Evolutionary conservation across 2,888 invertebrate genomes (phyloP), one percentile per base, ranked within the genome.

Genomic region (Hirtodrosophila histrioides): DNA sequence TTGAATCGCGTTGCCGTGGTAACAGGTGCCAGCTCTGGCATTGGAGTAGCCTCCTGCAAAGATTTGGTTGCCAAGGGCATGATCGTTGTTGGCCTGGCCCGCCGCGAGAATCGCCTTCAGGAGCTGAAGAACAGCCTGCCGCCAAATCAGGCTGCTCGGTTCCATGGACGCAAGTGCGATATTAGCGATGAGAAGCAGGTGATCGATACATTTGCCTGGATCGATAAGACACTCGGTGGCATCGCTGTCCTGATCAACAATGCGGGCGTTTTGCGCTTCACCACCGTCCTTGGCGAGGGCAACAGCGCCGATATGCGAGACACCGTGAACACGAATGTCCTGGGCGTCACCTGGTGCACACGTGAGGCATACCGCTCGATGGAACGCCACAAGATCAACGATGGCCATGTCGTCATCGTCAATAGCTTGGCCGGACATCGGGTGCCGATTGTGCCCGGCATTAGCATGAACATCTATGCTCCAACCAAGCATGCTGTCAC

Each of bases 21-120:
- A 50, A 94, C 94, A 0, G 94, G 94, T 4, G 94, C 94, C 17
- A 94, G 94, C 80, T 91, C 93, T 0, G 94, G 94, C 6, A 94
- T 94, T 60, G 94, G 93, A 10, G 92, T 92, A 0, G 92, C 92
- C 4, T 89, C 92, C 41, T 90, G 89, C 10, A 86, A 86, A 39
- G 89, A 91, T 57, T 81, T 94, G 39, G 92, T 92, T 6, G 86
- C 90, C 58, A 88, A 91, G 55, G 94, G 94, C 3, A 78, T 94
- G 80, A 90, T 92, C 36, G 94, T 94, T 0, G 92, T 93, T 3
- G 94, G 93, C 0, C 88, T 93, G 71, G 93, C 93, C 0, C 89
- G 93, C 40, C 92, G 93, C 27, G 78, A 91, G 11, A 91, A 93
- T 2, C 91, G 88, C 17, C 87, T 94, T 29, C 72, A 92, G 54